Percentiles rank a stretch among this genome's conserved stretches.
Evolutionary conservation across 92 coral and sea anemone species (phyloP).

Genomic region (Plumapathes pennacea): DNA sequence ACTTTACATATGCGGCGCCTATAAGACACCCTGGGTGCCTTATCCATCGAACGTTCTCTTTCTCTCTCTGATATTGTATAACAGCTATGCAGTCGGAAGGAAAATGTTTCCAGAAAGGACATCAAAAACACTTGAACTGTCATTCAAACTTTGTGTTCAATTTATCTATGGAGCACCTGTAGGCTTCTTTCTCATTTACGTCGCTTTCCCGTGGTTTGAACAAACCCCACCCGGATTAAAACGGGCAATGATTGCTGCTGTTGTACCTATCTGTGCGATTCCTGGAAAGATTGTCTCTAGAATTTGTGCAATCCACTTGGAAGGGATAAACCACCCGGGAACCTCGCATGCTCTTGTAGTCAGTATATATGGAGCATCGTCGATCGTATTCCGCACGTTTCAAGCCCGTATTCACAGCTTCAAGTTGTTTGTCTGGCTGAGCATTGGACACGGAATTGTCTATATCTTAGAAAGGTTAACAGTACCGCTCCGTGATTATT

Average conservation of each 20-base stretch:
- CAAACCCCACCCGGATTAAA: constrained; percentile 1
- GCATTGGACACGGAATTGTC: constrained; percentile 16
- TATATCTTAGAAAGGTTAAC: constrained; percentile 1
- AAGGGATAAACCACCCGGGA: constrained; percentile 28
- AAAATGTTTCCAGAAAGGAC: not conserved
- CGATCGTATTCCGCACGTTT: constrained; percentile 5
- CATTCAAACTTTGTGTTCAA: constrained; percentile 20
- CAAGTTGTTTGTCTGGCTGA: constrained; percentile 4
- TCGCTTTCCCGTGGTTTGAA: constrained; percentile 9
- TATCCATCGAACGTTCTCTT: constrained; percentile 24
- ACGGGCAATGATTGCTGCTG: constrained; percentile 1
- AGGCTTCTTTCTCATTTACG: not conserved
- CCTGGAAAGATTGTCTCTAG: constrained; percentile 4
- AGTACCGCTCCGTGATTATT: constrained; percentile 1
- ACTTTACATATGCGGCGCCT: constrained; percentile 4
- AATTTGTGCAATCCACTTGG: constrained; percentile 1
- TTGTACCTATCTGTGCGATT: not conserved
- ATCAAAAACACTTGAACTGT: not conserved
- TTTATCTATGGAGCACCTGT: not conserved
- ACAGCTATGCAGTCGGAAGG: constrained; percentile 1
- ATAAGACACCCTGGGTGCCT: constrained; percentile 7
- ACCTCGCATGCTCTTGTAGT: constrained; percentile 7
- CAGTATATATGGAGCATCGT: not conserved
- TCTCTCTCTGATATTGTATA: not conserved
- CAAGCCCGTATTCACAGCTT: constrained; percentile 32